Evolutionary conservation across 2,888 invertebrate species (phyloP).

Genomic region (Spodoptera littoralis): DNA sequence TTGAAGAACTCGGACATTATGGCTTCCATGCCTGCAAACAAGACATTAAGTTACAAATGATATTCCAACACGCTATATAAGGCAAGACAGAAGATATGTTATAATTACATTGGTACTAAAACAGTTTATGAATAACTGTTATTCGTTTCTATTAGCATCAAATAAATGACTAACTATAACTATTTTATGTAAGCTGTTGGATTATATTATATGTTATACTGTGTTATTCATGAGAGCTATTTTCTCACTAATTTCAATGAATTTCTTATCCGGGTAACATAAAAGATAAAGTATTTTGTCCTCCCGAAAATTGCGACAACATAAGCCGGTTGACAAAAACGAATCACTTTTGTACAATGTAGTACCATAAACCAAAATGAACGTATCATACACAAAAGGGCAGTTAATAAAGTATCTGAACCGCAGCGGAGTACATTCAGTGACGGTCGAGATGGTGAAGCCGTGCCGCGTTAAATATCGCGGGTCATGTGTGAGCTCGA

Average conservation of each 20-base stretch:
- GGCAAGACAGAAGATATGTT: neutral
- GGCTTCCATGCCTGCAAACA: slow-evolving; percentile 98
- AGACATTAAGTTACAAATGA: slow-evolving; percentile 27
- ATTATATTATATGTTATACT: too few species aligned
- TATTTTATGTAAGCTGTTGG: too few species aligned
- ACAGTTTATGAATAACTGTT: too few species aligned
- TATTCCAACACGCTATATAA: slow-evolving; percentile 4
- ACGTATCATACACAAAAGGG: slow-evolving; percentile 16
- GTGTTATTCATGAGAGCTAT: too few species aligned
- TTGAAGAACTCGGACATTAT: slow-evolving; percentile 99
- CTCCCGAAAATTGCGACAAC: too few species aligned
- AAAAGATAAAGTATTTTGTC: too few species aligned
- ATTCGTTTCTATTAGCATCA: too few species aligned
- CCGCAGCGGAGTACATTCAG: slow-evolving; percentile 31
- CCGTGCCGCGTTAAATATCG: slow-evolving; percentile 71
- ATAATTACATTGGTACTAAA: too few species aligned
- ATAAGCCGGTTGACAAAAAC: too few species aligned
- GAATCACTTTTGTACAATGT: neutral
- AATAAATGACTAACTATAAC: too few species aligned
- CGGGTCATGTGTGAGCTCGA: slow-evolving; percentile 81
- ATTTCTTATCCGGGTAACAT: too few species aligned
- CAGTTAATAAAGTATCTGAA: slow-evolving; percentile 45
- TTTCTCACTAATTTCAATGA: too few species aligned
- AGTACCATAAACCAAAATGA: slow-evolving; percentile 7
- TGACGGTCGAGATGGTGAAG: slow-evolving; percentile 49